Evolutionary conservation across 1,140 invertebrate genomes (phyloP).

Genomic region (Drosophila sechellia): DNA sequence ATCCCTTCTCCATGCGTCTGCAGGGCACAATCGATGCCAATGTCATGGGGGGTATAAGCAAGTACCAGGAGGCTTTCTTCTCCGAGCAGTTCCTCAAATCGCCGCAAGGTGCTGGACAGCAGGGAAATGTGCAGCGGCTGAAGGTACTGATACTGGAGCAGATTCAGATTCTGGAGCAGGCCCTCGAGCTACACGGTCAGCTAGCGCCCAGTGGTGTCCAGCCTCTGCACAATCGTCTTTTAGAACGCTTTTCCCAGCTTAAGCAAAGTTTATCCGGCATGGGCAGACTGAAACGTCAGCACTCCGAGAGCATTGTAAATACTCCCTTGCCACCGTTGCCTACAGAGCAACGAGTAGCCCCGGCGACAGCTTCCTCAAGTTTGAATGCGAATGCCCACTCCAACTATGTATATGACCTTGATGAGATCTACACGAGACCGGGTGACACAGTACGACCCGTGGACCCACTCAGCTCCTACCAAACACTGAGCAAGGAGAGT

Average conservation of each 20-base stretch:
- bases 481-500: slow-evolving; percentile 77
- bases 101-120: slow-evolving; percentile 89
- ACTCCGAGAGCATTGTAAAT: slow-evolving; percentile 92
- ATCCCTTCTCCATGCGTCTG: slow-evolving; percentile 96
- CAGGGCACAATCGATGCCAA: slow-evolving; percentile 97
- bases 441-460: slow-evolving; percentile 81
- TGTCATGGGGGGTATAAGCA: slow-evolving; percentile 97
- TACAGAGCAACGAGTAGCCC: slow-evolving; percentile 84
- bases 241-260: slow-evolving; percentile 93
- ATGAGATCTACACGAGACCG: slow-evolving; percentile 89
- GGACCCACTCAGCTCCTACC: slow-evolving; percentile 73
- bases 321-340: slow-evolving; percentile 90
- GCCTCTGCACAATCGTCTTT: slow-evolving; percentile 93
- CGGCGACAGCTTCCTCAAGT: slow-evolving; percentile 79
- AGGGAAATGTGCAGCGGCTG: slow-evolving; percentile 90
- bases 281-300: slow-evolving; percentile 87
- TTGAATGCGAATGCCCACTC: slow-evolving; percentile 73
- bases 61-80: slow-evolving; percentile 97
- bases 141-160: slow-evolving; percentile 92
- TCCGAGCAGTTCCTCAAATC: slow-evolving; percentile 90
- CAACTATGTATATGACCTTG: slow-evolving; percentile 85
- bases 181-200: slow-evolving; percentile 91
- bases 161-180: slow-evolving; percentile 91
- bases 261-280: slow-evolving; percentile 88
- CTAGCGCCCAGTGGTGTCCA: slow-evolving; percentile 93